phyloP scores from a whole-genome alignment of 1,140 invertebrate genomes.

The Hormaphis cornu region DNA sequence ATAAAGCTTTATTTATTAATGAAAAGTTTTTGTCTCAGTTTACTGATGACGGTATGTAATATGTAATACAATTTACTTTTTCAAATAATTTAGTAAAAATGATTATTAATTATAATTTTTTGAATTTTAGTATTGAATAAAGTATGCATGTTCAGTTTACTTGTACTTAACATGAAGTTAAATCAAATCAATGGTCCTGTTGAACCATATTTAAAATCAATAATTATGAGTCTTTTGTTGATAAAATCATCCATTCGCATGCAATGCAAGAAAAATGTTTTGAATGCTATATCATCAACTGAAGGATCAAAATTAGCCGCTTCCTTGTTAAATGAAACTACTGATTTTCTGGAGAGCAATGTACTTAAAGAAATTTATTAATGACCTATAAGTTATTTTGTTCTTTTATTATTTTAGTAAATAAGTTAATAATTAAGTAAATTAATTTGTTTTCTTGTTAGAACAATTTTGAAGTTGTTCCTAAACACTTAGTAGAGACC shows the following conservation, averaged over 20 bases:
- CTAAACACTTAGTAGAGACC: slow-evolving; percentile 36
- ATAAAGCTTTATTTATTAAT: slow-evolving; percentile 69
- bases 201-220: slow-evolving; percentile 21
- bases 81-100: background rate
- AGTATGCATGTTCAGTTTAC: slow-evolving; percentile 13
- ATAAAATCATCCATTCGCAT: slow-evolving; percentile 3
- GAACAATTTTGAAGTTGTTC: slow-evolving; percentile 5
- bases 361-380: background rate
- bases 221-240: slow-evolving; percentile 3
- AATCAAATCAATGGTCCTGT: slow-evolving; percentile 17
- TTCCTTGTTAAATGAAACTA: background rate
- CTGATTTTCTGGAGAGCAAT: background rate
- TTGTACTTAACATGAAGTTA: background rate
- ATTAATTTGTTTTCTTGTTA: slow-evolving; percentile 3
- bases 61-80: background rate
- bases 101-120: background rate
- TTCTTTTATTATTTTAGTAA: background rate
- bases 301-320: background rate
- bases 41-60: slow-evolving; percentile 53
- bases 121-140: background rate
- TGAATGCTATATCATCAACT: background rate
- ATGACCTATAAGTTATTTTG: too few species aligned
- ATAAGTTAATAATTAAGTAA: background rate
- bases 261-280: slow-evolving; percentile 8
- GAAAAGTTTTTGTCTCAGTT: slow-evolving; percentile 68